Evolutionary conservation across 2,888 invertebrate genomes (phyloP).

Genomic region (Aspidiotus rigidus): DNA sequence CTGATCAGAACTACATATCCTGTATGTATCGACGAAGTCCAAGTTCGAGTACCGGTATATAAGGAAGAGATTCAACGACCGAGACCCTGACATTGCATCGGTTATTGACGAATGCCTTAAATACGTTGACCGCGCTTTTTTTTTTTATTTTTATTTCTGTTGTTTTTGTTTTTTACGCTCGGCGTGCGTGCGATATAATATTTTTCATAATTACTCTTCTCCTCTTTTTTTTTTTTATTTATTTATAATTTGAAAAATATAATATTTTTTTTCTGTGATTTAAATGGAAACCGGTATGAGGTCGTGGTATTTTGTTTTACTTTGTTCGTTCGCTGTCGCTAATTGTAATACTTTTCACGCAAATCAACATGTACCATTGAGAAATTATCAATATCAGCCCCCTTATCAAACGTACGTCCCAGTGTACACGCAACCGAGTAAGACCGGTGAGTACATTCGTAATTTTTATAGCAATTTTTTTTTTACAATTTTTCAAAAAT

Average conservation of each 20-base stretch:
- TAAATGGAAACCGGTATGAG: neutral
- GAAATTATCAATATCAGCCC: slow-evolving; percentile 24
- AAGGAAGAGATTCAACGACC: slow-evolving; percentile 29
- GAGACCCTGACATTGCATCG: slow-evolving; percentile 29
- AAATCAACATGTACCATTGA: slow-evolving; percentile 28
- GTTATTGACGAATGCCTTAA: slow-evolving; percentile 28
- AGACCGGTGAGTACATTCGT: slow-evolving; percentile 9
- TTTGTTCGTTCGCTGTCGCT: slow-evolving; percentile 24
- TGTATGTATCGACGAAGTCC: too few species aligned
- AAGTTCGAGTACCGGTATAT: slow-evolving; percentile 23
- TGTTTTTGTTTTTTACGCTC: neutral
- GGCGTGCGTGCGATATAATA: neutral
- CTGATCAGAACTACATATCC: too few species aligned
- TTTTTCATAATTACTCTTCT: neutral
- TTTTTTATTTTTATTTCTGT: slow-evolving; percentile 17
- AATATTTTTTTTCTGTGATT: neutral
- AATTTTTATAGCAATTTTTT: neutral
- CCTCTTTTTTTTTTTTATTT: neutral
- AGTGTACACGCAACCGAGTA: slow-evolving; percentile 8
- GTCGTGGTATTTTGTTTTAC: neutral
- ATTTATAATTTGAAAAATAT: neutral
- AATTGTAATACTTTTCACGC: slow-evolving; percentile 24
- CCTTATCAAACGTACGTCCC: slow-evolving; percentile 11
- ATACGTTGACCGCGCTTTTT: slow-evolving; percentile 32
- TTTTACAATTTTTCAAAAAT: too few species aligned